Evolutionary conservation across 2,797 vertebrate genomes (phyloP), one percentile per base, ranked within the genome.

Genomic region (Erithacus rubecula): DNA sequence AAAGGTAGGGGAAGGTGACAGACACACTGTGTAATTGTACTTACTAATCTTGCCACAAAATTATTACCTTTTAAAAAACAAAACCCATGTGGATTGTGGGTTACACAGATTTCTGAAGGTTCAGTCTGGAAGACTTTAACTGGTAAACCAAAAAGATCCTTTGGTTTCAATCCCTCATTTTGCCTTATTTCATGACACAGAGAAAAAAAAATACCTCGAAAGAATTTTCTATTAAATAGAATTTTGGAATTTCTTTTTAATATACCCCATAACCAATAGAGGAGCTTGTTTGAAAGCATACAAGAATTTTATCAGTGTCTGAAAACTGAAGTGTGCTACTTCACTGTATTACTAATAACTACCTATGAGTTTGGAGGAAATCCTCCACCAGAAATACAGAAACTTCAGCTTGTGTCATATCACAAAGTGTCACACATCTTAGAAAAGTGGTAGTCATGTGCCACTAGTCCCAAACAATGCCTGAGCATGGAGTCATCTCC

Each of bases 401-500:
- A 89, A 68, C 60, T 85, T 58, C 82, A 92, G 58, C 58, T 83
- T 24, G n/a, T 87, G 53, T 77, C 58, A 30, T 5, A 74, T 27
- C 78, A 68, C 64, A 55, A 37, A 81, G 69, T 80, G 75, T 80
- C 75, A 82, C 59, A 85, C n/a, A 3, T 64, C 60, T 85, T 20
- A 80, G 68, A 41, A 62, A 62, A 89, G 69, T 22, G 47, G 46
- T 8, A 70, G 29, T 90, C 60, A 43, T 43, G 74, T 92, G 74
- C 53, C 92, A 83, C n/a, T 47, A 80, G 64, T 87, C 53, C 58
- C 58, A 70, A 92, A 91, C 64, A 92, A 78, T 72, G 51, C 71
- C 87, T 86, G 55, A 76, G 91, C 95, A 91, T 70, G 23, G 88
- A 91, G 59, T 81, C 24, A 92, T 82, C 74, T 77, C 89, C 59